Conservation (phyloP, 2,888 invertebrate species). For the Stenurella melanura region DNA sequence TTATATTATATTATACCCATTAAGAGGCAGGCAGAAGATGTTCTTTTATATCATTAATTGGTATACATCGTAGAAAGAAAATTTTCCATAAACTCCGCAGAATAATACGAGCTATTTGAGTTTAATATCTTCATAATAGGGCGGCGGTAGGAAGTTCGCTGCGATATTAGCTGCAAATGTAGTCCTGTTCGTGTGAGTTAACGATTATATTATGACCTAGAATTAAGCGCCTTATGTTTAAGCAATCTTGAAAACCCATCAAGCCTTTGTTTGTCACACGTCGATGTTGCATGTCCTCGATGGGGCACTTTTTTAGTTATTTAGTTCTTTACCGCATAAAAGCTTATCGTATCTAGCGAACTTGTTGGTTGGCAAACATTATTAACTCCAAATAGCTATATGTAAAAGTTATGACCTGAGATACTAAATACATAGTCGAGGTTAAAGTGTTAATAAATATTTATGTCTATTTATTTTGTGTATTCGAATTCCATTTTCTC, state of each 20-base stretch:
- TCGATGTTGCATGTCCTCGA: conserved; percentile 27
- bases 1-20: background rate
- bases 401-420: background rate
- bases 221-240: conserved; percentile 36
- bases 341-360: conserved; percentile 17
- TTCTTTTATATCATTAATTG: conserved; percentile 2
- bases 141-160: conserved; percentile 13
- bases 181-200: conserved; percentile 30
- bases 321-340: conserved; percentile 3
- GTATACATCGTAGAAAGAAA: background rate
- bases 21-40: background rate
- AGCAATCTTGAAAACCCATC: conserved; percentile 32
- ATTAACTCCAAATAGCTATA: background rate
- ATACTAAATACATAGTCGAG: background rate
- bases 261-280: conserved; percentile 24
- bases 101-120: conserved; percentile 14
- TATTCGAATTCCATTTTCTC: too few species aligned
- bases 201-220: conserved; percentile 27
- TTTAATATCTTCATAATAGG: conserved; percentile 31
- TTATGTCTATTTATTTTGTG: too few species aligned
- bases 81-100: conserved; percentile 2
- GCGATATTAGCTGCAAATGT: conserved; percentile 32
- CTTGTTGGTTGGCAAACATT: background rate
- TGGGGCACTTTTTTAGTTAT: conserved; percentile 15
- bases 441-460: background rate